phyloP scores from a whole-genome alignment of 2,113 vertebrate species.

The Lates calcarifer region DNA sequence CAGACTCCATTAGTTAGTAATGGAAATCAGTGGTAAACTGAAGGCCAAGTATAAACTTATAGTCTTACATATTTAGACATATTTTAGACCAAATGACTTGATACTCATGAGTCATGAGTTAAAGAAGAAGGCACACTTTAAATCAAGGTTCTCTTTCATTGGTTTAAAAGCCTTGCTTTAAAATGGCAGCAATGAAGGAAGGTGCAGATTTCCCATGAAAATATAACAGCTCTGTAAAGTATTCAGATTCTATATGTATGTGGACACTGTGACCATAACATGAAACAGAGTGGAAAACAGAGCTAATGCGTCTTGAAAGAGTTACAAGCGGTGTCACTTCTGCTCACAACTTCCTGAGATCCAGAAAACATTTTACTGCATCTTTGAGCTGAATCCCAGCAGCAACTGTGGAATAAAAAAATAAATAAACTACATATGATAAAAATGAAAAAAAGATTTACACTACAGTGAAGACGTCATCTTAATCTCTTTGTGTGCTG shows the following conservation, averaged over 20 bases:
- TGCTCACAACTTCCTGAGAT: constrained; percentile 1
- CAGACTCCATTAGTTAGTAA: neutral
- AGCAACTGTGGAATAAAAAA: constrained; percentile 25
- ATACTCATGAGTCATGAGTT: neutral
- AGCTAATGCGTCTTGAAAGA: neutral
- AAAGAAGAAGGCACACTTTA: constrained; percentile 65
- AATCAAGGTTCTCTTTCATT: constrained; percentile 27
- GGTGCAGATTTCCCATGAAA: constrained; percentile 12
- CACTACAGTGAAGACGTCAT: constrained; percentile 7
- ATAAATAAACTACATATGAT: constrained; percentile 43
- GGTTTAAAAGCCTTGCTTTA: constrained; percentile 33
- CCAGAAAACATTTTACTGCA: constrained; percentile 22
- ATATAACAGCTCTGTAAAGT: constrained; percentile 2
- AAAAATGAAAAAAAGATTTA: neutral
- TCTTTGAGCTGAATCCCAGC: constrained; percentile 40
- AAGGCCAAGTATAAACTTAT: neutral
- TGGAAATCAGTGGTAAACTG: neutral
- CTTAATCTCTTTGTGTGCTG: constrained; percentile 2
- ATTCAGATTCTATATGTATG: neutral
- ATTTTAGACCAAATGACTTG: neutral
- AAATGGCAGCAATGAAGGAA: constrained; percentile 35
- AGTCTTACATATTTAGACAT: constrained; percentile 31
- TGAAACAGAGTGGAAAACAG: constrained; percentile 17
- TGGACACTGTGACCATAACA: constrained; percentile 28
- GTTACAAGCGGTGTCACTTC: neutral